Base-by-base conservation (phyloP, 2,797 vertebrate species). In the Paedocypris micromegethes region DNA sequence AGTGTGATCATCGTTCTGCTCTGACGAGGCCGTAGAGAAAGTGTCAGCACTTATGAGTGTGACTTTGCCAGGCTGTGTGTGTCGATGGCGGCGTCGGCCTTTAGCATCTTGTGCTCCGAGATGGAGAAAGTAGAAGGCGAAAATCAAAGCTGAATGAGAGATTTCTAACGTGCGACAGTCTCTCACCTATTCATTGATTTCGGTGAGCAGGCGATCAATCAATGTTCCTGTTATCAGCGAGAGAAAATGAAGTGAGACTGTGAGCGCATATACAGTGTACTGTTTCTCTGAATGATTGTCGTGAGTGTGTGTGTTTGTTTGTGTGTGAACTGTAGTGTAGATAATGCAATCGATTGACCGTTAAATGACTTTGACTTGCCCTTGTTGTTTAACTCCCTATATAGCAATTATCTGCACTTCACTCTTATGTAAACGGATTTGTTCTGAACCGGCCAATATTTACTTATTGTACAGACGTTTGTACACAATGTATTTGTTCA, bases 241-340 rank as follows among this genome's bases (percentile, higher is more conserved):
- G 70, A 86, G 76, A 80, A 81, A 84, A 87, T 86, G 81, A 86
- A 80, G 75, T 45, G 58, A 73, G 48, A 78, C 74, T 76, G 66
- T 59, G 73, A 69, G 52, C 72, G 72, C 78, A 63, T 64, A 72
- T 66, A 5, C 9, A 6, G n/a, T 51, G 8, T 57, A 45, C 49
- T 39, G 45, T 23, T 23, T 23, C 23, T 23, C 23, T 23, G 23
- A 43, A 40, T 49, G 50, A 64, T 58, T 58, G 41, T 75, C 71
- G 58, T 57, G 76, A 76, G 78, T 66, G 42, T 6, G 48, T 23
- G 40, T 51, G 57, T 66, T 5, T 53, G 45, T 8, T 6, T 39
- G 5, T 23, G 37, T 48, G 7, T 39, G 45, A 45, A 7, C 9
- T 6, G 42, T 50, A 37, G 56, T 57, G 56, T 38, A 23, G 3